Conservation (phyloP, 1,140 invertebrate species). For the Ectropis grisescens region DNA sequence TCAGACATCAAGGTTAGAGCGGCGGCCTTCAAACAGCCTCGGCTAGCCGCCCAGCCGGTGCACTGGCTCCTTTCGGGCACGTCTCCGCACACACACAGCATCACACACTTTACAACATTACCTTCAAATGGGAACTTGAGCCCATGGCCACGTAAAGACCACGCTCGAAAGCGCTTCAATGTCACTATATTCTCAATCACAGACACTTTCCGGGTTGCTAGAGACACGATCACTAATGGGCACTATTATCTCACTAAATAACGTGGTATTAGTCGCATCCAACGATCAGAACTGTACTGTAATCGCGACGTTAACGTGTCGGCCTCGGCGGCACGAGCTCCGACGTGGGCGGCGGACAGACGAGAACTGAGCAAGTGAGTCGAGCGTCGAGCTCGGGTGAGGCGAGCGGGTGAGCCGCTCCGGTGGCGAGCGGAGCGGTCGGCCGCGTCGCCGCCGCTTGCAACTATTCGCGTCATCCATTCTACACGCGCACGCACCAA, state of each 20-base stretch:
- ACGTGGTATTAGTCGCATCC: slow-evolving; percentile 38
- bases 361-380: slow-evolving; percentile 37
- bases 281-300: slow-evolving; percentile 18
- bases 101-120: slow-evolving; percentile 41
- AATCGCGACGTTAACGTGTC: slow-evolving; percentile 16
- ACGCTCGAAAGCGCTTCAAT: slow-evolving; percentile 30
- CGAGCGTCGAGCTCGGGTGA: neutral
- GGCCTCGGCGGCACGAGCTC: slow-evolving; percentile 55
- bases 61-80: slow-evolving; percentile 30
- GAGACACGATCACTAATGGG: slow-evolving; percentile 41
- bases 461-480: slow-evolving; percentile 57
- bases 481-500: slow-evolving; percentile 55
- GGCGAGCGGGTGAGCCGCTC: neutral
- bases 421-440: too few species aligned
- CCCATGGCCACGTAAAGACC: slow-evolving; percentile 52
- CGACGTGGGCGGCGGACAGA: slow-evolving; percentile 38
- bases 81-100: slow-evolving; percentile 29
- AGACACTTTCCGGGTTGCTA: slow-evolving; percentile 28
- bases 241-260: slow-evolving; percentile 54
- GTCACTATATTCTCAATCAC: slow-evolving; percentile 34
- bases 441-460: slow-evolving; percentile 19
- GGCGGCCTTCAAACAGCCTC: slow-evolving; percentile 64
- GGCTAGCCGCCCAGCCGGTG: slow-evolving; percentile 35
- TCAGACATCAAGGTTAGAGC: slow-evolving; percentile 58
- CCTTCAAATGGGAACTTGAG: slow-evolving; percentile 47